A percentile compares a stretch with the other conserved stretches of the same genome.
These are phyloP conservation scores for Calosoma granatense DNA, from an alignment of 1,140 invertebrate species.

Conservation along the genomic window DNA sequence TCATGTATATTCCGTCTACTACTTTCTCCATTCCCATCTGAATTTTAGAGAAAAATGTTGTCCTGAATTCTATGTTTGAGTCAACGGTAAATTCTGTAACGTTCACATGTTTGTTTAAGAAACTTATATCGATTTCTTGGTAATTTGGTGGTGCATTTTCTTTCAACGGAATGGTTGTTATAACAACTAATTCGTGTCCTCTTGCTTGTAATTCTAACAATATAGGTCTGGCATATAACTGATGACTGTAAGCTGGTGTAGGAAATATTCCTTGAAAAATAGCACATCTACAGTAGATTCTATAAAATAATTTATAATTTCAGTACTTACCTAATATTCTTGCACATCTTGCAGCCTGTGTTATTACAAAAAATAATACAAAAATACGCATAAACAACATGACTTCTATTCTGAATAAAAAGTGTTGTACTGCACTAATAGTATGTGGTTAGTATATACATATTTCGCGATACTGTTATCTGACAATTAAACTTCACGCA, in stretches of 20 bases:
- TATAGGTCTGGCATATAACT: not conserved
- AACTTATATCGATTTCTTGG: not conserved
- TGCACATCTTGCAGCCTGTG: too few relatives aligned
- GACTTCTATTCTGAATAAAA: too few relatives aligned
- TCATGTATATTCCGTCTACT: not conserved
- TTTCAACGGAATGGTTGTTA: not conserved
- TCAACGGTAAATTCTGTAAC: not conserved
- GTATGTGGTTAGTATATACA: too few relatives aligned
- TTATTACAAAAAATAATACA: too few relatives aligned
- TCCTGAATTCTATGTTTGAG: not conserved
- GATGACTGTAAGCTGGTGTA: not conserved
- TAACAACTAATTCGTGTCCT: not conserved
- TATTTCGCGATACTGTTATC: too few relatives aligned
- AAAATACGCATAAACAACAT: too few relatives aligned
- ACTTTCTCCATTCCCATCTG: not conserved
- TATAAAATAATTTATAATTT: too few relatives aligned
- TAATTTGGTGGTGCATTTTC: not conserved
- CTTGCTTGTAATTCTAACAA: not conserved
- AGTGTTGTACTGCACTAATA: too few relatives aligned
- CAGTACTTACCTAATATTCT: too few relatives aligned
- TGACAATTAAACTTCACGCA: too few relatives aligned
- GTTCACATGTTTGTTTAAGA: not conserved
- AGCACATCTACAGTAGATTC: too few relatives aligned
- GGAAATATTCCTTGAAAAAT: not conserved
- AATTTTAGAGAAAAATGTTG: not conserved